Conservation (phyloP, 2,888 invertebrate species). For the Camponotus fellah region DNA sequence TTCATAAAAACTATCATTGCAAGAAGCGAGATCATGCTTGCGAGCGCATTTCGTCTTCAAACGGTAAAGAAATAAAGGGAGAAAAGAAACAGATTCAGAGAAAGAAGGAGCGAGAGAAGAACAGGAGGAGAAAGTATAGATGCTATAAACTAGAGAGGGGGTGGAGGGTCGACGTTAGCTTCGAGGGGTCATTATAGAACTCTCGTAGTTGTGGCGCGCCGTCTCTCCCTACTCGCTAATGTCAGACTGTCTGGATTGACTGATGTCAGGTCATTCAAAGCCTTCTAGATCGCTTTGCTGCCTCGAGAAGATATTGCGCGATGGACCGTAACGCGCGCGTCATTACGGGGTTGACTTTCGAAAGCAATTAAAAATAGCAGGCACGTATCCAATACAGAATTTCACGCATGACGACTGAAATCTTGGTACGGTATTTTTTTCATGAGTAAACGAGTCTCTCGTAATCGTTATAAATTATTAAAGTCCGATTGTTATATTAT, state of each 20-base stretch:
- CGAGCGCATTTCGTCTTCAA: conserved; percentile 65
- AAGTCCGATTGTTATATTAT: neutral
- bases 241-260: conserved; percentile 76
- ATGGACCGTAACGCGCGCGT: conserved; percentile 62
- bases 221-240: conserved; percentile 61
- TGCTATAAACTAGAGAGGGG: conserved; percentile 66
- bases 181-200: conserved; percentile 79
- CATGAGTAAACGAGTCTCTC: neutral
- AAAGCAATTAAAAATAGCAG: conserved; percentile 70
- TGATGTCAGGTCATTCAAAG: conserved; percentile 77
- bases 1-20: conserved; percentile 51
- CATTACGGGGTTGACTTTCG: conserved; percentile 72
- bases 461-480: neutral
- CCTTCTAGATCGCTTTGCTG: conserved; percentile 72
- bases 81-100: conserved; percentile 11
- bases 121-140: conserved; percentile 76
- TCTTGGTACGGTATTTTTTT: neutral
- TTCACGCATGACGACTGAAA: neutral
- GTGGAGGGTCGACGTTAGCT: conserved; percentile 75
- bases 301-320: conserved; percentile 70
- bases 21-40: conserved; percentile 61
- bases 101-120: conserved; percentile 33
- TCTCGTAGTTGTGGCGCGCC: conserved; percentile 64
- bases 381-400: neutral
- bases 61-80: conserved; percentile 49